A percentile compares a stretch with the other conserved stretches of the same genome.
phyloP scores from a whole-genome alignment of 1,140 invertebrate genomes.

The Drosophila biarmipes region DNA sequence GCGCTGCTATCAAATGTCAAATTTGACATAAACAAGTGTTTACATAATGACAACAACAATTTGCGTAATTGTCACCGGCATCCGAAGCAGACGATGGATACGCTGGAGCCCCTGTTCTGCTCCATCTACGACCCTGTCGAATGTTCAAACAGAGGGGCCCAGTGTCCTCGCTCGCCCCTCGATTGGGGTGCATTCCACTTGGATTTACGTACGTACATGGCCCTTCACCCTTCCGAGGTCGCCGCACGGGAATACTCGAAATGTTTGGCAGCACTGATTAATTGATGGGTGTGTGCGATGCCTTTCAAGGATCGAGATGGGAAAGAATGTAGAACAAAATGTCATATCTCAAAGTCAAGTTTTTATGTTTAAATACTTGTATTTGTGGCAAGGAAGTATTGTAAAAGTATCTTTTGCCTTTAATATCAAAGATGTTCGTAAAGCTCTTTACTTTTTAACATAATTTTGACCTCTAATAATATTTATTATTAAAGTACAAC shows the following conservation, averaged over 20 bases:
- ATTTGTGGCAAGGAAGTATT: background rate
- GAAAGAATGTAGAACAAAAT: constrained; percentile 11
- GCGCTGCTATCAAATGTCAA: constrained; percentile 75
- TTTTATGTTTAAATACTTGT: background rate
- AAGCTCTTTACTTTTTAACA: no score
- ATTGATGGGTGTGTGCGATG: constrained; percentile 38
- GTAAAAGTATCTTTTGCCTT: background rate
- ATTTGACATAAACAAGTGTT: constrained; percentile 82
- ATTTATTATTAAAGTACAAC: no score
- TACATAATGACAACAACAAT: constrained; percentile 83
- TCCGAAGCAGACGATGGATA: constrained; percentile 5
- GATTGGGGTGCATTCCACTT: constrained; percentile 24
- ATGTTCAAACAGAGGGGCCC: constrained; percentile 17
- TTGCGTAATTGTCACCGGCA: constrained; percentile 76
- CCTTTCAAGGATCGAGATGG: constrained; percentile 17
- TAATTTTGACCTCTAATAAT: no score
- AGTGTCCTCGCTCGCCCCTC: constrained; percentile 7
- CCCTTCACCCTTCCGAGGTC: constrained; percentile 22
- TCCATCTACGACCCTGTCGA: constrained; percentile 3
- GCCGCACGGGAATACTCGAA: constrained; percentile 35
- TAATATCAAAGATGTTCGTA: background rate
- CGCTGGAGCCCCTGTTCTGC: background rate
- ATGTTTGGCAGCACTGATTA: constrained; percentile 46
- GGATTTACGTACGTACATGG: constrained; percentile 2
- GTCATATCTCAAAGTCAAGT: constrained; percentile 9